Evolutionary conservation across 1,140 invertebrate genomes (phyloP), one percentile per base, ranked within the genome.

Genomic region (Drosophila kanapiae): DNA sequence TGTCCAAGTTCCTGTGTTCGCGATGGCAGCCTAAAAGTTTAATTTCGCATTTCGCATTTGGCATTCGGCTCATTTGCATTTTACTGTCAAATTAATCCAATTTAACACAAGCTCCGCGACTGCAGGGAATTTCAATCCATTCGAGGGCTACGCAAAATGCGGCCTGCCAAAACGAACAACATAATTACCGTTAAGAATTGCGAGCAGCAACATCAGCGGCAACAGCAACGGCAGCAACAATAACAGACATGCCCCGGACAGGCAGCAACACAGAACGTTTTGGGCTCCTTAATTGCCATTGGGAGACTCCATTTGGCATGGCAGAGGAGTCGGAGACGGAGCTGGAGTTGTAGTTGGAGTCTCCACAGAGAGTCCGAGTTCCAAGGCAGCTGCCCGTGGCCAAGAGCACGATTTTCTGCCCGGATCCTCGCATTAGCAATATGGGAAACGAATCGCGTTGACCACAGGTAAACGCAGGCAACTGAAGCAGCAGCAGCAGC

Each of bases 1-100:
- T 84, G 64, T 68, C 57, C 59, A 51, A 45, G 64, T 49, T 58
- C 68, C 11, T 62, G 54, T 70, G 47, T 51, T 51, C 11, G 59
- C 40, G 14, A 16, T 72, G 40, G 48, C 61, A 51, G 68, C 60
- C 59, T 69, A 78, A 81, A 81, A 85, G 64, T 90, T 88, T 75
- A 83, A 88, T 76, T 76, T 82, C 80, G 75, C 71, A 67, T 78
- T 76, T 65, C 27, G 83, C 83, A 80, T 86, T 86, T 82, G 77
- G 81, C 82, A 83, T 75, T 86, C 76, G 87, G 72, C 87, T 86
- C 86, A 90, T 90, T 91, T 91, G 88, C 88, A 91, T 91, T 91
- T 91, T 91, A 91, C 88, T 91, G 88, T 91, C 88, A 91, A 91
- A 91, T 91, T 91, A 91, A 91, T 91, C 88, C 88, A 91, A 91